Conservation (phyloP, 2,113 vertebrate species). For the Aleadryas rufinucha region DNA sequence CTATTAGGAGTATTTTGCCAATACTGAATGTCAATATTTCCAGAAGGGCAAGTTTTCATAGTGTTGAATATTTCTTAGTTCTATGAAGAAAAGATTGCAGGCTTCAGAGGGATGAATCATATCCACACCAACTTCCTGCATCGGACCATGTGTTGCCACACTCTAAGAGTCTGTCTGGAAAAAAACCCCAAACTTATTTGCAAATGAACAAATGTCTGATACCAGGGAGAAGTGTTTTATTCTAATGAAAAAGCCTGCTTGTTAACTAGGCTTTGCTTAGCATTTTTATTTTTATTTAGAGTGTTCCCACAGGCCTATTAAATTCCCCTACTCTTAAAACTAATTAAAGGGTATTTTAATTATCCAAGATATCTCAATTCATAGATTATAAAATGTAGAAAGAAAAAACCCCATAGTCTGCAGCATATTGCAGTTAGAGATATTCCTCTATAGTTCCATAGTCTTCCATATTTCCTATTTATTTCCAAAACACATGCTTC, state of each 20-base stretch:
- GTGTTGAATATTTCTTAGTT: not conserved
- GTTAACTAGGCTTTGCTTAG: conserved; percentile 17
- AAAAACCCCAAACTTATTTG: not conserved
- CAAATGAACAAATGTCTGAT: not conserved
- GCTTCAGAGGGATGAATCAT: conserved; percentile 3
- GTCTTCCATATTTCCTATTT: not conserved
- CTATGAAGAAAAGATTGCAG: not conserved
- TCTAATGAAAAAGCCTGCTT: not conserved
- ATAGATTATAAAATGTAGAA: not conserved
- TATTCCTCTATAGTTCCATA: not conserved
- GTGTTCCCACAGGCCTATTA: conserved; percentile 3
- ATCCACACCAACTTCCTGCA: not conserved
- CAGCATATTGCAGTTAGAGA: conserved; percentile 1
- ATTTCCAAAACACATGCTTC: not conserved
- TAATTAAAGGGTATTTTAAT: conserved; percentile 38
- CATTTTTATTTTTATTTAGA: conserved; percentile 31
- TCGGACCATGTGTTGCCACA: not conserved
- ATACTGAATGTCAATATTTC: conserved; percentile 10
- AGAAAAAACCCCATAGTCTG: not conserved
- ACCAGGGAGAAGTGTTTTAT: not conserved
- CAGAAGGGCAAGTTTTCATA: not conserved
- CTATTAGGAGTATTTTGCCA: conserved; percentile 15
- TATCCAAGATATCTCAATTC: conserved; percentile 2
- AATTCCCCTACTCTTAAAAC: conserved; percentile 19
- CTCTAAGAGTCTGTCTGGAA: not conserved